Evolutionary conservation across 1,140 invertebrate species (phyloP).

Genomic region (Trinorchestia longiramus): DNA sequence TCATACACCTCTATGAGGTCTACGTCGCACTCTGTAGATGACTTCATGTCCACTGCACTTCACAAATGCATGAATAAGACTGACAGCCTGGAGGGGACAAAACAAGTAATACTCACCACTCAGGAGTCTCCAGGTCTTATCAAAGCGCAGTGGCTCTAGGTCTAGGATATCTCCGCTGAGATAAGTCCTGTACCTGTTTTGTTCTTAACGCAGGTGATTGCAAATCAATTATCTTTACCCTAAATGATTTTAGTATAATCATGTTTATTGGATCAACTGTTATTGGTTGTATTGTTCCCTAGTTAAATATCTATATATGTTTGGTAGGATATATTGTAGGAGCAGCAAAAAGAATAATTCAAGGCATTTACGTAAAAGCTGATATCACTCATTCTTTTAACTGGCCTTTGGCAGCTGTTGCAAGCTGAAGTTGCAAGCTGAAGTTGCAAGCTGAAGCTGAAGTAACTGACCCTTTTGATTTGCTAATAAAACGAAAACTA

Average conservation of each 20-base stretch:
- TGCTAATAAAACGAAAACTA: no score
- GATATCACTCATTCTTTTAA: background rate
- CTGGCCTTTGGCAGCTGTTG: no score
- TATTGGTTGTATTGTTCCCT: background rate
- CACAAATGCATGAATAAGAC: slow-evolving; percentile 59
- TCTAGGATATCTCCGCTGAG: no score
- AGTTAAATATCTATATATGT: background rate
- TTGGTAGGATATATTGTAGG: background rate
- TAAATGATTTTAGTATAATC: background rate
- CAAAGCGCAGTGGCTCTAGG: no score
- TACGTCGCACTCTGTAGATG: background rate
- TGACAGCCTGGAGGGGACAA: slow-evolving; percentile 60
- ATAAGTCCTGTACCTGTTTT: background rate
- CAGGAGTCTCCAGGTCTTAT: background rate
- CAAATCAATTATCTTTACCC: background rate
- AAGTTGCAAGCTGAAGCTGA: no score
- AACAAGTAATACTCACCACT: background rate
- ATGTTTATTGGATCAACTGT: background rate
- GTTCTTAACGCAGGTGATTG: background rate
- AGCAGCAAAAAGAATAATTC: background rate
- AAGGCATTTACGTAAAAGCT: background rate
- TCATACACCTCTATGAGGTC: background rate
- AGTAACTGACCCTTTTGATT: no score
- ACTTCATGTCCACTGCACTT: slow-evolving; percentile 58
- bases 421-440: no score